A percentile compares a stretch with the other conserved stretches of the same genome.
phyloP scores from a whole-genome alignment of 30 jellyfish, hydroid and myxozoan species.

The Aurelia coerulea region DNA sequence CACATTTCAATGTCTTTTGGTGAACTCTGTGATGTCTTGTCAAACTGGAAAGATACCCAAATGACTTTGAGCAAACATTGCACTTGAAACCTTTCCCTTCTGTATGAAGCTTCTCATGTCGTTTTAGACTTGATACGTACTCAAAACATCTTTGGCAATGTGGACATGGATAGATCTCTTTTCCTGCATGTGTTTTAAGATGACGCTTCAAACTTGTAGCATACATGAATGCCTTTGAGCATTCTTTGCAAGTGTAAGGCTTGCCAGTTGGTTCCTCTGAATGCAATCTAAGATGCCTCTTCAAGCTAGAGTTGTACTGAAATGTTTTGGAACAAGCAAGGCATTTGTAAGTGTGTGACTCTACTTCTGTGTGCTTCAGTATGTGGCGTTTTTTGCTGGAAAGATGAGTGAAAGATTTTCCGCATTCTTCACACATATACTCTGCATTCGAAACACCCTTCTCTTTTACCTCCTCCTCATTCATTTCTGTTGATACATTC shows the following conservation, averaged over 20 bases:
- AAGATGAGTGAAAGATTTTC: constrained; percentile 56
- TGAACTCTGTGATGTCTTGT: constrained; percentile 75
- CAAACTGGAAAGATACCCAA: constrained; percentile 77
- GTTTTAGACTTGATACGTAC: constrained; percentile 67
- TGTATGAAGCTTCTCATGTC: constrained; percentile 77
- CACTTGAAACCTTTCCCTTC: constrained; percentile 77
- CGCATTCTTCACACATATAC: constrained; percentile 66
- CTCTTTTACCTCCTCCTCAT: too few species aligned
- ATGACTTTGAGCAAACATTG: constrained; percentile 53
- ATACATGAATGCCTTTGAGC: constrained; percentile 73
- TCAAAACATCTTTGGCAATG: constrained; percentile 74
- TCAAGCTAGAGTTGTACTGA: constrained; percentile 74
- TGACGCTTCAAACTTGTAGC: constrained; percentile 79
- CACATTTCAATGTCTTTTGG: constrained; percentile 45
- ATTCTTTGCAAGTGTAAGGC: constrained; percentile 64
- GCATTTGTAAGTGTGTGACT: constrained; percentile 55
- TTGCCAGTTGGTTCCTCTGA: constrained; percentile 71
- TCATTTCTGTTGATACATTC: too few species aligned
- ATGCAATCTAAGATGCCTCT: constrained; percentile 71
- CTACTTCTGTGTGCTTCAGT: constrained; percentile 59
- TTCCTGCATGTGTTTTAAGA: constrained; percentile 59
- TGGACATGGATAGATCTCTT: constrained; percentile 68
- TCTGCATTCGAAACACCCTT: not conserved
- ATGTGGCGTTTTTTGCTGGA: constrained; percentile 79
- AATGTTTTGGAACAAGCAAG: constrained; percentile 69